Conservation (phyloP, 2,888 invertebrate genomes). For the Xestobium rufovillosum region DNA sequence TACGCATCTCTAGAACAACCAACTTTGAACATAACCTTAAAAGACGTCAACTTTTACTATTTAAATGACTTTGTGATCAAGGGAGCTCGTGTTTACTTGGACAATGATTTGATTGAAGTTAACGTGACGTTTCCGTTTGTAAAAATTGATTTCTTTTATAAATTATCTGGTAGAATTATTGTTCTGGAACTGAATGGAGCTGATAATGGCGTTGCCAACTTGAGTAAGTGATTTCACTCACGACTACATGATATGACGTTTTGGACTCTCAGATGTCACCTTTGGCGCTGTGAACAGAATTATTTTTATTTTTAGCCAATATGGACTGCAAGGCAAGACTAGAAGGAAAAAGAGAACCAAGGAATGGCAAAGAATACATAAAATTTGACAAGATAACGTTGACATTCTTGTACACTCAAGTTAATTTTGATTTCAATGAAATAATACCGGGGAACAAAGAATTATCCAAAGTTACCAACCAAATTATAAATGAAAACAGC, state of each 20-base stretch:
- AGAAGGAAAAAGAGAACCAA: neutral
- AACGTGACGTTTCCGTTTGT: neutral
- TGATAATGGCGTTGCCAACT: neutral
- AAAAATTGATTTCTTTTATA: neutral
- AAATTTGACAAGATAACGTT: neutral
- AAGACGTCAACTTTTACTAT: too few relatives aligned
- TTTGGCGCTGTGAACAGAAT: too few relatives aligned
- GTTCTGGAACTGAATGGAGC: neutral
- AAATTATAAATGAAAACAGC: neutral
- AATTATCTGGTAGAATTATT: neutral
- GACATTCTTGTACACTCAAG: neutral
- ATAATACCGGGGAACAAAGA: neutral
- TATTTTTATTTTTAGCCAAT: conserved; percentile 1
- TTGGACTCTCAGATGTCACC: too few relatives aligned
- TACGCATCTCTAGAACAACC: too few relatives aligned
- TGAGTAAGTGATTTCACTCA: neutral
- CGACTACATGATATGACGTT: too few relatives aligned
- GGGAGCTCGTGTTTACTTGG: too few relatives aligned
- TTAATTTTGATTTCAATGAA: neutral
- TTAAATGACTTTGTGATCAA: too few relatives aligned
- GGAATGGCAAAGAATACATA: neutral
- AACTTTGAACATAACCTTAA: too few relatives aligned
- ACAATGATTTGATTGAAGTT: neutral
- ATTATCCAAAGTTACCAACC: neutral
- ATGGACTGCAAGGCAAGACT: neutral